A percentile compares a stretch with the other conserved stretches of the same genome.
Conservation (phyloP, 1,140 invertebrate species). For the Caerostris extrusa region DNA sequence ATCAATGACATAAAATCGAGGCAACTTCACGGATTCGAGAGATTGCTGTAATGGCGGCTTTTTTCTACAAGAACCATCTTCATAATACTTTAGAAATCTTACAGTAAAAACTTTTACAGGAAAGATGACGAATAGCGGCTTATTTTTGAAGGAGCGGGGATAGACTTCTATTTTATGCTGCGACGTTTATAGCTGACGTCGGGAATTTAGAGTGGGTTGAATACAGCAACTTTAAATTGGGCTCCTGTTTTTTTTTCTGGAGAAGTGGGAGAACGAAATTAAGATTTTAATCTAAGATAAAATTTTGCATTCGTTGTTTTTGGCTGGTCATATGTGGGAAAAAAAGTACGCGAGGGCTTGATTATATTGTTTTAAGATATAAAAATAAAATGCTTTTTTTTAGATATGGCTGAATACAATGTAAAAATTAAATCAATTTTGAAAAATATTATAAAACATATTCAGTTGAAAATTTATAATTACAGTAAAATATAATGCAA, state of each 20-base stretch:
- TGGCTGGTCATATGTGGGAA: background rate
- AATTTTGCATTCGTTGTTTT: background rate
- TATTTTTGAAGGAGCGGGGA: background rate
- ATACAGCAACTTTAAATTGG: background rate
- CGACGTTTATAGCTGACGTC: background rate
- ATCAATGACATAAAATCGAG: background rate
- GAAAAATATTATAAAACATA: too few relatives aligned
- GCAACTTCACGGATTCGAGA: background rate
- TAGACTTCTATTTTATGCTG: background rate
- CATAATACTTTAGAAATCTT: background rate
- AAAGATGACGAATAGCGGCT: slow-evolving; percentile 1
- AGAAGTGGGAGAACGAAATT: background rate
- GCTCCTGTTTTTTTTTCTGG: background rate
- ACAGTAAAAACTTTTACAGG: background rate
- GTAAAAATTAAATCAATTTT: too few relatives aligned
- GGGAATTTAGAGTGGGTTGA: background rate
- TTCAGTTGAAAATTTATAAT: too few relatives aligned
- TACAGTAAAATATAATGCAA: too few relatives aligned
- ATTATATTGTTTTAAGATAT: too few relatives aligned
- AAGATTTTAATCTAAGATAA: background rate
- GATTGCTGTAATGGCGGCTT: background rate
- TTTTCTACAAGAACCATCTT: background rate
- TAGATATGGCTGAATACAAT: too few relatives aligned
- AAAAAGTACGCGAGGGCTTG: too few relatives aligned
- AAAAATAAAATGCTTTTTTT: too few relatives aligned